phyloP scores from a whole-genome alignment of 2,797 vertebrate genomes.

The Amniataba percoides region DNA sequence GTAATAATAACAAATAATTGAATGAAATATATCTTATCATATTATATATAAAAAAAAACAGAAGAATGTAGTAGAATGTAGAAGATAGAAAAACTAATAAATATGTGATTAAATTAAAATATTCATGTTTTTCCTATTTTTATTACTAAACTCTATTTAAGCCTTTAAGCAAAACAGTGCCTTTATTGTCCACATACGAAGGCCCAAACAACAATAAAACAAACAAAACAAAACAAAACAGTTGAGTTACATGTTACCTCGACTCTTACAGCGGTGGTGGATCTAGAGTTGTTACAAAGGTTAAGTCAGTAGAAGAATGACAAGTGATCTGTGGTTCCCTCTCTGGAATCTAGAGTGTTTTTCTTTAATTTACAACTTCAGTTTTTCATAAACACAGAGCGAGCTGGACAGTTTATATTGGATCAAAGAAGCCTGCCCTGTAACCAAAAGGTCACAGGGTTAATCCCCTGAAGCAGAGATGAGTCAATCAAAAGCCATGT shows the following conservation, averaged over 20 bases:
- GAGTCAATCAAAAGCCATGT: background rate
- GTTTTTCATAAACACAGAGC: background rate
- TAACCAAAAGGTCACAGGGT: background rate
- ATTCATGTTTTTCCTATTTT: background rate
- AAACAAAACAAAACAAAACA: too few species aligned
- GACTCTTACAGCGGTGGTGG: background rate
- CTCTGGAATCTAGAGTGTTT: conserved; percentile 11
- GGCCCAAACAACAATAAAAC: background rate
- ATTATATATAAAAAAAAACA: background rate
- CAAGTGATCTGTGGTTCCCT: background rate
- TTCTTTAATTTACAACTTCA: conserved; percentile 10
- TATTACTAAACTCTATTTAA: conserved; percentile 11
- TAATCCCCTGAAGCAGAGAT: background rate
- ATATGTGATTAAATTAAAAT: conserved; percentile 4
- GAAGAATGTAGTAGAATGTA: conserved; percentile 9
- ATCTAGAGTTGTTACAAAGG: background rate
- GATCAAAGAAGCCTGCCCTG: conserved; percentile 14
- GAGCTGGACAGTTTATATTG: background rate
- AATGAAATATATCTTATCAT: too few species aligned
- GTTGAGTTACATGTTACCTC: background rate
- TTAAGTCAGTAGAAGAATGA: background rate
- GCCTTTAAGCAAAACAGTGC: background rate
- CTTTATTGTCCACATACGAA: conserved; percentile 7
- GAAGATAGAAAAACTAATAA: conserved; percentile 13
- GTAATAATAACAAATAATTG: too few species aligned